Base-by-base conservation (phyloP, 2,113 vertebrate species). In the Tinamus guttatus region DNA sequence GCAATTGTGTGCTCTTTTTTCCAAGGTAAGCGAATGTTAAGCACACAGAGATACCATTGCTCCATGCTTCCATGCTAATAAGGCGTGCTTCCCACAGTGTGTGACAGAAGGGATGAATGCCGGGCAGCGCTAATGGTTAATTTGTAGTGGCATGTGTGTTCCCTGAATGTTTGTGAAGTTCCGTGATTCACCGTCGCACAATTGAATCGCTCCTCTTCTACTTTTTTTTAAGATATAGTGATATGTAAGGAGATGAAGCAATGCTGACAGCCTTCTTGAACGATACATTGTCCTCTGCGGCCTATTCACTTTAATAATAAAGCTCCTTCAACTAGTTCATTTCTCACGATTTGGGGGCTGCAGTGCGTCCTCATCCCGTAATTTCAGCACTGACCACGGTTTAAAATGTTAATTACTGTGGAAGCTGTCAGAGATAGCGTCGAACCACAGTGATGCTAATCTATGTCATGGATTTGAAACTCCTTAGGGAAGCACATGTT, bases 111-210 rank as follows among this genome's bases (percentile, higher is more conserved):
- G 96, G 94, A 97, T 98, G 98, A 98, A 98, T 98, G 94, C 97
- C 89, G 94, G 93, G 96, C 89, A 96, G 83, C 27, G 87, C 96
- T 98, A 97, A 98, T 97, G 97, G 97, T 97, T 98, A 98, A 98
- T 98, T 98, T 97, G 98, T 97, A 98, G 97, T 98, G 98, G 97
- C 98, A 97, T 98, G 97, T 98, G 98, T 98, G 93, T 98, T 98
- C 96, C 96, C 96, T 97, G 95, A 97, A 93, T 94, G 97, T 96
- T 97, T 97, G 93, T 96, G 96, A 97, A 97, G 96, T 97, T 97
- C 97, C 94, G 62, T 95, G 96, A 98, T 97, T 98, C 96, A 95
- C 95, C 96, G 90, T 85, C 93, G 49, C 94, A 98, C 97, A 98
- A 97, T 96, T 97, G 94, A 96, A 89, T 94, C 25, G 0, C 82